These are phyloP conservation scores for Brassicogethes aeneus DNA, from an alignment of 2,888 invertebrate species.

Conservation along the genomic window DNA sequence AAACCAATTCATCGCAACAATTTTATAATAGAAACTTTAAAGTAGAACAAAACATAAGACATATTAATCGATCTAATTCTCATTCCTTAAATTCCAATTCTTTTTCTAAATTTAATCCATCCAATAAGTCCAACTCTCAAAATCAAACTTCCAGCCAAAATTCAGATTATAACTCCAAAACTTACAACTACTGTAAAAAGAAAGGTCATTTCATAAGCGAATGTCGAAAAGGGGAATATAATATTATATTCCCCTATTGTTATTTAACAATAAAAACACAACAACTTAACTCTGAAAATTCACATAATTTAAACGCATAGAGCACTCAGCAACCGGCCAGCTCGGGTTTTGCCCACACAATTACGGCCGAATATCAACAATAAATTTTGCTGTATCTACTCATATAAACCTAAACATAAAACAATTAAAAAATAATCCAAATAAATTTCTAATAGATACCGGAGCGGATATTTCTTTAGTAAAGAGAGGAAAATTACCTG, in stretches of 20 bases:
- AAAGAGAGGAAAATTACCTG: constrained; percentile 8
- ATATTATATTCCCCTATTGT: too few species aligned
- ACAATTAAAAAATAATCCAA: constrained; percentile 2
- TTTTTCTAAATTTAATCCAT: too few species aligned
- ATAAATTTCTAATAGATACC: constrained; percentile 9
- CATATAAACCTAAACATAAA: too few species aligned
- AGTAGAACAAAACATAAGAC: too few species aligned
- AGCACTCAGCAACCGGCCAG: constrained; percentile 8
- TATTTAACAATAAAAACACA: constrained; percentile 2
- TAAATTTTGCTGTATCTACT: constrained; percentile 8
- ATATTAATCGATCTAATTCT: too few species aligned
- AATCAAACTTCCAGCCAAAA: too few species aligned
- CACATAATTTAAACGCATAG: constrained; percentile 6
- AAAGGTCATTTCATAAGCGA: constrained; percentile 14
- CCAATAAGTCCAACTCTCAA: too few species aligned
- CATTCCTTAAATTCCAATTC: too few species aligned
- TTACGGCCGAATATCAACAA: constrained; percentile 9
- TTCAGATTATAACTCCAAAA: constrained; percentile 1
- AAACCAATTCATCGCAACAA: too few species aligned
- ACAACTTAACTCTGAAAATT: not conserved
- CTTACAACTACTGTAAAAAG: constrained; percentile 12
- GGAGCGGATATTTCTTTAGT: too few species aligned
- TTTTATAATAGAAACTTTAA: too few species aligned
- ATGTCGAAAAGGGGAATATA: constrained; percentile 15
- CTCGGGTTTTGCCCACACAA: constrained; percentile 4